Evolutionary conservation across 2,113 vertebrate species (phyloP).

Genomic region (Gasterosteus nipponicus): DNA sequence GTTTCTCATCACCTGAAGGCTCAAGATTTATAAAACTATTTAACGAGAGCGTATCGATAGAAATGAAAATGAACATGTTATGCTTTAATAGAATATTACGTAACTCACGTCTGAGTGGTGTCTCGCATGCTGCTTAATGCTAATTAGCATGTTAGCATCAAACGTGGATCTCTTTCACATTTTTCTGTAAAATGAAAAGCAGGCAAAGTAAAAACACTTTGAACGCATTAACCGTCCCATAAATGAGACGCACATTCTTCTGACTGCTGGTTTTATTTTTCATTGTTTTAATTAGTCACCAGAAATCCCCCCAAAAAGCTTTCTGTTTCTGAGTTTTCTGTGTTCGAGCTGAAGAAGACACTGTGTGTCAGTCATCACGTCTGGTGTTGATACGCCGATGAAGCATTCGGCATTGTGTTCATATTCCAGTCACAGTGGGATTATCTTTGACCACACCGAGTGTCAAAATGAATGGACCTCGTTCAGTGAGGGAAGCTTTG

Average conservation of each 20-base stretch:
- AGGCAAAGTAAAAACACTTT: neutral
- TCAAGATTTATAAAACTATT: neutral
- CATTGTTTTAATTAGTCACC: slow-evolving; percentile 39
- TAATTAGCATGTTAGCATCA: too few species aligned
- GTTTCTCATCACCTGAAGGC: too few species aligned
- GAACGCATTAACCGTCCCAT: neutral
- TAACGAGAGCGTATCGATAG: slow-evolving; percentile 4
- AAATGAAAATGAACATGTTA: too few species aligned
- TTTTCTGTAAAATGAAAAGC: too few species aligned
- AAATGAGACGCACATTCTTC: slow-evolving; percentile 1
- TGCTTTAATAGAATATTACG: too few species aligned
- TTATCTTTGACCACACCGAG: slow-evolving; percentile 49
- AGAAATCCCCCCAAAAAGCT: neutral
- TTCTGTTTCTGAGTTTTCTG: slow-evolving; percentile 6
- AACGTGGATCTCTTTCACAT: too few species aligned
- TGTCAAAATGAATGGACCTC: neutral
- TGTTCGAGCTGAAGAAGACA: neutral
- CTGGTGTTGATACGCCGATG: neutral
- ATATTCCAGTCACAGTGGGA: neutral
- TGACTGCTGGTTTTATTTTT: slow-evolving; percentile 25
- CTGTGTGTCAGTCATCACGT: too few species aligned
- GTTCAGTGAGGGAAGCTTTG: too few species aligned
- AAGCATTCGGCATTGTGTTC: slow-evolving; percentile 4
- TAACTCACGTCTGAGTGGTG: too few species aligned
- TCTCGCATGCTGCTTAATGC: too few species aligned